These are phyloP conservation scores for Papilio elwesi DNA, from an alignment of 2,888 invertebrate species.

Conservation along the genomic window DNA sequence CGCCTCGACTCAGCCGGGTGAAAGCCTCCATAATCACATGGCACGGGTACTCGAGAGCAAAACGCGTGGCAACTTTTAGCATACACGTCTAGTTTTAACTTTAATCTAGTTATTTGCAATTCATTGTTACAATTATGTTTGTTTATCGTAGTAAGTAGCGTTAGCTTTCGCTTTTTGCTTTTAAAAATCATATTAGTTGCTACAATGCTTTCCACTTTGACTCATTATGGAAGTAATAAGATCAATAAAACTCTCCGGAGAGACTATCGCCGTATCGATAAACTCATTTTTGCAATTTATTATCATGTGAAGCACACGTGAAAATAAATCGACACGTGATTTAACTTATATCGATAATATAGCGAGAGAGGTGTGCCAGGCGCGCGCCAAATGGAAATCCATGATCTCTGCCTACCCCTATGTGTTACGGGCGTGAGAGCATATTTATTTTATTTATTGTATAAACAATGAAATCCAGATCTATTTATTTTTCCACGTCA, in stretches of 20 bases:
- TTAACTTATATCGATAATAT: too few relatives aligned
- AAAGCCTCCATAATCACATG: conserved; percentile 72
- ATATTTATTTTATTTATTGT: too few relatives aligned
- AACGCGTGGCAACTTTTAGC: conserved; percentile 56
- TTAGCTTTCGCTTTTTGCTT: background rate
- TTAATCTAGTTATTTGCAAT: conserved; percentile 46
- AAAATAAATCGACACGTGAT: too few relatives aligned
- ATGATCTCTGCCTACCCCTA: too few relatives aligned
- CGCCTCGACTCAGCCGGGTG: conserved; percentile 62
- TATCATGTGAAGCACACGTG: too few relatives aligned
- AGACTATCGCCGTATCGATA: background rate
- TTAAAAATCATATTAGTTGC: background rate
- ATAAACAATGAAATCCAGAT: background rate
- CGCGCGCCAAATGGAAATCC: too few relatives aligned
- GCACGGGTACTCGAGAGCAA: conserved; percentile 56
- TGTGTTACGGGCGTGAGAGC: too few relatives aligned
- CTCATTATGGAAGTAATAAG: background rate
- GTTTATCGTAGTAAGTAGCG: background rate
- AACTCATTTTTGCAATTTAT: too few relatives aligned
- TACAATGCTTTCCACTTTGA: background rate
- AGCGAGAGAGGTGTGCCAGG: too few relatives aligned
- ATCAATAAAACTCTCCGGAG: background rate
- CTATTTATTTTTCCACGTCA: background rate
- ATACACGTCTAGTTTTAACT: conserved; percentile 38
- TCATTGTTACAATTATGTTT: conserved; percentile 38